Conservation (phyloP, 2,888 invertebrate genomes). For the Meteorus colon region DNA sequence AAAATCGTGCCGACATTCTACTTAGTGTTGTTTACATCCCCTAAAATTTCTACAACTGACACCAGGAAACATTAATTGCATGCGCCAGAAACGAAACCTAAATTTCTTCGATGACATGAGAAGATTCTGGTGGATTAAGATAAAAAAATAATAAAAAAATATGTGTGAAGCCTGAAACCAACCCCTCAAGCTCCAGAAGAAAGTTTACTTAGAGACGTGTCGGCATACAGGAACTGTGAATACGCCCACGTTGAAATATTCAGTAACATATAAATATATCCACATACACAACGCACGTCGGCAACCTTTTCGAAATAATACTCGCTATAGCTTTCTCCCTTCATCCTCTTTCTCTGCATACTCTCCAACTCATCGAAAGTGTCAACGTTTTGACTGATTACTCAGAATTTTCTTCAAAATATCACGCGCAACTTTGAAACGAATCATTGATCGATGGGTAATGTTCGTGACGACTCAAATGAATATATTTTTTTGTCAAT, state of each 20-base stretch:
- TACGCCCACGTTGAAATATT: conserved; percentile 47
- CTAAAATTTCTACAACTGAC: not conserved
- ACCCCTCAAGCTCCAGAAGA: not conserved
- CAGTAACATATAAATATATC: conserved; percentile 58
- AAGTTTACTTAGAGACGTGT: conserved; percentile 47
- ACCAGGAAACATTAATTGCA: conserved; percentile 32
- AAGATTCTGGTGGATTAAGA: conserved; percentile 19
- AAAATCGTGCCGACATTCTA: too few relatives aligned
- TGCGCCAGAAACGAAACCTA: not conserved
- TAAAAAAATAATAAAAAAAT: not conserved
- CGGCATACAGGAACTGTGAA: conserved; percentile 49
- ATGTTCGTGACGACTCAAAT: conserved; percentile 62
- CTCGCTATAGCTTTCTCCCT: not conserved
- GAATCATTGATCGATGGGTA: conserved; percentile 66
- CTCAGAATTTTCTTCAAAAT: conserved; percentile 40
- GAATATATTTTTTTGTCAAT: not conserved
- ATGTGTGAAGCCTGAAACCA: conserved; percentile 23
- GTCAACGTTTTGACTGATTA: conserved; percentile 64
- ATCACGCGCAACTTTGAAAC: conserved; percentile 16
- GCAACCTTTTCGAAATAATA: not conserved
- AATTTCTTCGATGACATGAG: conserved; percentile 20
- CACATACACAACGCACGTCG: not conserved
- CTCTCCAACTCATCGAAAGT: conserved; percentile 50
- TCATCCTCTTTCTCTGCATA: conserved; percentile 14
- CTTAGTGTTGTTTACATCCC: not conserved